Base-by-base conservation (phyloP, 2,888 invertebrate genomes). In the Labia minor region DNA sequence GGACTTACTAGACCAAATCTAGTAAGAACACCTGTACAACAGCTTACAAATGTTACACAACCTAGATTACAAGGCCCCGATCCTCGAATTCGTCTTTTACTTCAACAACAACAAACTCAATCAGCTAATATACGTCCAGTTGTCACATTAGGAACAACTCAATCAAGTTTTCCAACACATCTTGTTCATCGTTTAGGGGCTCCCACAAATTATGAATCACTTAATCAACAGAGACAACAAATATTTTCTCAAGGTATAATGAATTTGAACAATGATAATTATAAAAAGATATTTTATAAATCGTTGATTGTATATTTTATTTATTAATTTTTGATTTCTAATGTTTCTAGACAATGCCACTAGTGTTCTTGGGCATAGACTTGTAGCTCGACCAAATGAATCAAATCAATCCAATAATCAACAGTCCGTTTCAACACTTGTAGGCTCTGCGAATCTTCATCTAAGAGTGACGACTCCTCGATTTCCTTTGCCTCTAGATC, bases 151-250 rank as follows among this genome's bases (percentile, higher is more conserved):
- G 49, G 49, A 3, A 14, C n/a, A 49, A 49, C 49, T 2, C 49
- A 49, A 49, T n/a, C 49, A 4, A 37, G 63, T 16, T 66, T 67
- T 37, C 61, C 68, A 16, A 65, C 66, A 14, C 67, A 68, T 37
- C 20, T 68, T 6, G 67, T 65, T 18, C 68, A 69, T 37, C 64
- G 69, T 14, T 64, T 68, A 14, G 37, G 66, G 4, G 33, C 66
- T n/a, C 62, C 68, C 0, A 68, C 67, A 21, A 74, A 72, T 67
- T 79, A 79, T 73, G 80, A 80, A 69, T 78, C 80, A 70, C 73
- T 80, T 63, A 79, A 80, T n/a, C 75, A 74, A n/a, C 75, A 77
- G 64, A 71, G 73, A 62, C 71, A 70, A 14, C 70, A 70, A 37
- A 61, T 68, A 19, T 69, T 70, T 21, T 16, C 67, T 19, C 71